Conservation (phyloP, 2,888 invertebrate genomes). For the Argyra leucocephala region DNA sequence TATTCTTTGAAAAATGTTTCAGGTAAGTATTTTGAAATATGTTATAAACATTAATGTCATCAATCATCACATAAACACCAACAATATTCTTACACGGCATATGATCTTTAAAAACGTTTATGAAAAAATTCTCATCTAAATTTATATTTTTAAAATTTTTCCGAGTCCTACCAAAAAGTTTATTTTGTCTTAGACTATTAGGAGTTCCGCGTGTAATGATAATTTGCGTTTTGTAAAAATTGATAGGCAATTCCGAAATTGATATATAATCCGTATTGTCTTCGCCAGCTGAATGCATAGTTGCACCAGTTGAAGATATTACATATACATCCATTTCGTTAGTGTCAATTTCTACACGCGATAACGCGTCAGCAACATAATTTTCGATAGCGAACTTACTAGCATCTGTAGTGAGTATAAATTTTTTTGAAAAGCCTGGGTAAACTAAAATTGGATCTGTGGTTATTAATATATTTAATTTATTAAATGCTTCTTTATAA, state of each 20-base stretch:
- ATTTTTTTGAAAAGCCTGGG: constrained; percentile 11
- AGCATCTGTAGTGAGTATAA: constrained; percentile 10
- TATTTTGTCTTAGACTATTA: neutral
- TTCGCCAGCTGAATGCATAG: no score
- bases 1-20: constrained; percentile 9
- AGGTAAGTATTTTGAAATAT: constrained; percentile 11
- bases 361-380: constrained; percentile 18
- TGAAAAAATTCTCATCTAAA: constrained; percentile 10
- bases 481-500: constrained; percentile 11
- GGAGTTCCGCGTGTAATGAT: constrained; percentile 14
- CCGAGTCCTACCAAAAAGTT: constrained; percentile 8
- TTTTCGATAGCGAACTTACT: constrained; percentile 13
- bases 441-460: constrained; percentile 9
- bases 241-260: no score
- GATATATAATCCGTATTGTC: no score
- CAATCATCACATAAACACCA: constrained; percentile 11
- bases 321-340: no score
- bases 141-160: constrained; percentile 12
- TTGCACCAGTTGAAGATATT: no score
- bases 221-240: constrained; percentile 22
- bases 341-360: constrained; percentile 18
- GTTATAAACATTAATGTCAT: constrained; percentile 7
- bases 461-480: constrained; percentile 10
- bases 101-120: constrained; percentile 5
- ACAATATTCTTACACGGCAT: constrained; percentile 11